Evolutionary conservation across 2,113 vertebrate genomes (phyloP), one percentile per base, ranked within the genome.

Genomic region (Phylloscopus trochilus): DNA sequence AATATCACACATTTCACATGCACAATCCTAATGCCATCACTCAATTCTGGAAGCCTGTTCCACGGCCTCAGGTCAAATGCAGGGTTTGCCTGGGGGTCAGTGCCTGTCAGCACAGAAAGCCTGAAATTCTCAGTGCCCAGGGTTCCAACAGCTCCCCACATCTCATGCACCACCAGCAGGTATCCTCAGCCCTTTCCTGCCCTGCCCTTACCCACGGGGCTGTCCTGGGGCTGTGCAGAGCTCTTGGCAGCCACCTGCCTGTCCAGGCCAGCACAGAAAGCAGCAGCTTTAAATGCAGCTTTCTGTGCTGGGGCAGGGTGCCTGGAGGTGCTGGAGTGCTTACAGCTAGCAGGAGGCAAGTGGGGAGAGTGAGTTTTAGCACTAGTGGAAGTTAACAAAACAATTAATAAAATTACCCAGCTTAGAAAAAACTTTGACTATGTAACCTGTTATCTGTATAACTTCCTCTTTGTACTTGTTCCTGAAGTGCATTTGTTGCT

Each of bases 131-230:
- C 53, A 33, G 53, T 33, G 13, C 13, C 55, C 33, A 58, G 33
- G 55, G 21, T n/a, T 15, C 55, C 55, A n/a, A 58, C 33, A 85
- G 22, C 35, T 69, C 58, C 35, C 49, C 46, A 22, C 7, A 8
- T 24, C 21, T 30, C n/a, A 2, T 2, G 5, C 10, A 16, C 2
- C 24, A 10, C 0, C 5, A 63, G 18, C 53, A 13, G 6, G 2
- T 6, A 1, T 41, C 64, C 22, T 18, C 51, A n/a, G 55, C 58
- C 37, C 43, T 12, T 11, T 52, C 26, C 80, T 67, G 47, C 27
- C 4, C 6, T 52, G 52, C 16, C 35, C 35, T 39, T 18, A 37
- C 35, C 59, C n/a, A 12, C 2, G 10, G 58, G 55, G 27, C 52
- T 35, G 3, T 27, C 35, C 9, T 13, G 15, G 24, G 30, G 6